phyloP scores from a whole-genome alignment of 2,113 vertebrate species.

The Trematomus loennbergii region DNA sequence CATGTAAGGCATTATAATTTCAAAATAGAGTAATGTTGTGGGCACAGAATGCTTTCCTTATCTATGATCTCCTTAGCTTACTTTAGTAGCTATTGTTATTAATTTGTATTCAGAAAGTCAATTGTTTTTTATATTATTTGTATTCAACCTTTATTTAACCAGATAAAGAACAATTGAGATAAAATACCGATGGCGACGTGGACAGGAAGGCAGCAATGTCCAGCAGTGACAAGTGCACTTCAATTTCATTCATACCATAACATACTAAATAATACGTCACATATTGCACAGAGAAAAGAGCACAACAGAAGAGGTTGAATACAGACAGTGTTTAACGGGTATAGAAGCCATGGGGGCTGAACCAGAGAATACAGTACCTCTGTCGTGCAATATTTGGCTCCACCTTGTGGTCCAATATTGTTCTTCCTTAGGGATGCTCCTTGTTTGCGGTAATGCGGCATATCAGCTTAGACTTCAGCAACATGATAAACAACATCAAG shows the following conservation, averaged over 20 bases:
- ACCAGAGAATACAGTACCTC: background rate
- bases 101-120: background rate
- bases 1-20: background rate
- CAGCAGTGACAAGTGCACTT: too few relatives aligned
- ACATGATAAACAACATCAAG: conserved; percentile 8
- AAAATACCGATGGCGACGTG: too few relatives aligned
- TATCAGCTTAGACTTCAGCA: background rate
- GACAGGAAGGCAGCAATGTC: too few relatives aligned
- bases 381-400: background rate
- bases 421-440: background rate
- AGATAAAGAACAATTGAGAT: too few relatives aligned
- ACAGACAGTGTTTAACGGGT: too few relatives aligned
- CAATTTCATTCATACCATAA: too few relatives aligned
- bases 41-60: background rate
- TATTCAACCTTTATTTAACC: too few relatives aligned
- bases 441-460: background rate
- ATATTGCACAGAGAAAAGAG: too few relatives aligned
- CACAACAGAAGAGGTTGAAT: too few relatives aligned
- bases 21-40: background rate
- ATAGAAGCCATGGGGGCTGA: background rate
- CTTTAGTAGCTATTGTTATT: background rate
- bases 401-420: conserved; percentile 4
- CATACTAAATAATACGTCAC: too few relatives aligned
- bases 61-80: background rate
- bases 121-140: background rate